Evolutionary conservation across 2,888 invertebrate genomes (phyloP).

Genomic region (Cosmopolites sordidus): DNA sequence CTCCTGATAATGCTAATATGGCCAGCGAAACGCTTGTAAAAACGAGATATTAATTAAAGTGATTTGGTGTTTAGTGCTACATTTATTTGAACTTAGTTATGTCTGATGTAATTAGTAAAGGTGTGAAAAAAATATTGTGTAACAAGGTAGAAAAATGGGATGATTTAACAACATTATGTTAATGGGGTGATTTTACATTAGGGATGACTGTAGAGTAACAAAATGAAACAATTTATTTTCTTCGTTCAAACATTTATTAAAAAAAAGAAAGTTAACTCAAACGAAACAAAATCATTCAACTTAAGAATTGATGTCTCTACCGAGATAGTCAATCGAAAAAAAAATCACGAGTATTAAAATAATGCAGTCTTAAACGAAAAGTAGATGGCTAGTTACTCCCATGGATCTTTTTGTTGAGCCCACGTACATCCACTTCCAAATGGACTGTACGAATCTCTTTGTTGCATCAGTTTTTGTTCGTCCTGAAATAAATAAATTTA

Average conservation of each 20-base stretch:
- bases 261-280: not conserved
- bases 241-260: not conserved
- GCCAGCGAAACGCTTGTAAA: too few species aligned
- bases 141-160: too few species aligned
- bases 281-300: not conserved
- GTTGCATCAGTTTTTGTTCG: slow-evolving; percentile 19
- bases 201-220: too few species aligned
- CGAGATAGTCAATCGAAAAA: not conserved
- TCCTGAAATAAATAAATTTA: slow-evolving; percentile 18
- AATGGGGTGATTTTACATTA: too few species aligned
- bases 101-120: too few species aligned
- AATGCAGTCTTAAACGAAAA: not conserved
- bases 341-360: not conserved
- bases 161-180: too few species aligned
- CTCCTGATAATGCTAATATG: too few species aligned
- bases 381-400: not conserved
- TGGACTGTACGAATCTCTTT: slow-evolving; percentile 6
- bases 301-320: not conserved
- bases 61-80: too few species aligned
- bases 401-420: slow-evolving; percentile 7
- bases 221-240: too few species aligned
- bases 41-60: too few species aligned
- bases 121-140: too few species aligned
- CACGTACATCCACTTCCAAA: slow-evolving; percentile 12
- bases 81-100: too few species aligned